Percentiles rank a stretch among this genome's conserved stretches.
Conservation (phyloP, 2,797 vertebrate species). For the Brotula barbata region DNA sequence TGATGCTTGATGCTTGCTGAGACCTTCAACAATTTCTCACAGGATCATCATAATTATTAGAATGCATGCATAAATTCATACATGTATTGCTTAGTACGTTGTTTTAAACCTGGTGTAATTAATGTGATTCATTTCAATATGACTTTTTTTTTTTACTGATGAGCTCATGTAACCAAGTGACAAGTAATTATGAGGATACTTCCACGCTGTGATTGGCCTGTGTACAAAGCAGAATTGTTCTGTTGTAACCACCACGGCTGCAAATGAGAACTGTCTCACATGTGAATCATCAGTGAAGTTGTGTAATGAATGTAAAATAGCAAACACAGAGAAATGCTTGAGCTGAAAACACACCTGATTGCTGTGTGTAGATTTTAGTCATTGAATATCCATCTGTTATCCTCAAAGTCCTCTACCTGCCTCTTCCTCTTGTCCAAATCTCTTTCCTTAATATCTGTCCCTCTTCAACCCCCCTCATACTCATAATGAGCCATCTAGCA, state of each 20-base stretch:
- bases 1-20: background rate
- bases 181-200: slow-evolving; percentile 14
- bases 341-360: slow-evolving; percentile 42
- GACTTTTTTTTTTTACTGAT: slow-evolving; percentile 16
- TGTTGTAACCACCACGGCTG: background rate
- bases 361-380: slow-evolving; percentile 32
- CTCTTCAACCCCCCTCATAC: slow-evolving; percentile 30
- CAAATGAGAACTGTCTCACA: background rate
- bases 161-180: slow-evolving; percentile 13
- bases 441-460: slow-evolving; percentile 27
- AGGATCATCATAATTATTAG: slow-evolving; percentile 1
- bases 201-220: slow-evolving; percentile 9
- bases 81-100: background rate
- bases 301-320: slow-evolving; percentile 17
- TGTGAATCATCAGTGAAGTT: slow-evolving; percentile 20
- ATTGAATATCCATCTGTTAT: slow-evolving; percentile 59
- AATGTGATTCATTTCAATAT: slow-evolving; percentile 19
- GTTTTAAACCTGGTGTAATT: slow-evolving; percentile 6
- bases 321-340: slow-evolving; percentile 21
- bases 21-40: slow-evolving; percentile 9
- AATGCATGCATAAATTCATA: slow-evolving; percentile 1
- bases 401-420: slow-evolving; percentile 30
- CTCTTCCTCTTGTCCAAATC: slow-evolving; percentile 15
- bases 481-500: slow-evolving; percentile 36
- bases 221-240: background rate